These are phyloP conservation scores for Ascidia mentula DNA, from an alignment of 23 tunicate species.

Conservation along the genomic window DNA sequence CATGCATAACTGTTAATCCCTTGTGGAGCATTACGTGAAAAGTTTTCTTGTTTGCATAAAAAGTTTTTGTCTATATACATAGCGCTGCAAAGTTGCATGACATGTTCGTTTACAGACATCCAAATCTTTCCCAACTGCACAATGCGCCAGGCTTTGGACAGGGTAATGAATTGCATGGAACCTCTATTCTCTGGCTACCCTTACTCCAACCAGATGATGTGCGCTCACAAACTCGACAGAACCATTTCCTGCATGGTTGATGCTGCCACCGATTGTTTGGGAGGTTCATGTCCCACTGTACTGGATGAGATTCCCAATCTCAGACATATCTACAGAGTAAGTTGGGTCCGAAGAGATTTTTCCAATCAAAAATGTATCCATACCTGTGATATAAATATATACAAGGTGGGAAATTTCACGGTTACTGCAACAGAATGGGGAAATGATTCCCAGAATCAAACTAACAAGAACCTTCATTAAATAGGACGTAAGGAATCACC, in stretches of 20 bases:
- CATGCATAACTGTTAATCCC: no score
- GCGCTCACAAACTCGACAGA: background rate
- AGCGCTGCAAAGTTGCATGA: no score
- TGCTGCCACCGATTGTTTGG: background rate
- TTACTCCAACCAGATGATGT: background rate
- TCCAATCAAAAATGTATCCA: no score
- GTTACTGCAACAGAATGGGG: no score
- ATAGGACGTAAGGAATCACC: no score
- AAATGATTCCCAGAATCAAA: no score
- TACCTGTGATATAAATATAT: no score
- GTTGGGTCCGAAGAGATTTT: background rate
- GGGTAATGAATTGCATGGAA: background rate
- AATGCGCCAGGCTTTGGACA: constrained; percentile 7
- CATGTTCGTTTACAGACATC: background rate
- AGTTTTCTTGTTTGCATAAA: no score
- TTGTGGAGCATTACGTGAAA: no score
- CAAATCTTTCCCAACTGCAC: constrained; percentile 12
- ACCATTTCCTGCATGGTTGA: constrained; percentile 3
- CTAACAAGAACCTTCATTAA: no score
- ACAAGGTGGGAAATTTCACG: no score
- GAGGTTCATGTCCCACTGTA: constrained; percentile 25
- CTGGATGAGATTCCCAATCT: constrained; percentile 23
- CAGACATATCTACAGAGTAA: constrained; percentile 11
- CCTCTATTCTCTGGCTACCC: background rate
- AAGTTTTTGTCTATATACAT: no score